These are phyloP conservation scores for Potamarius usumacintae DNA, from an alignment of 2,113 vertebrate genomes.

Conservation along the genomic window DNA sequence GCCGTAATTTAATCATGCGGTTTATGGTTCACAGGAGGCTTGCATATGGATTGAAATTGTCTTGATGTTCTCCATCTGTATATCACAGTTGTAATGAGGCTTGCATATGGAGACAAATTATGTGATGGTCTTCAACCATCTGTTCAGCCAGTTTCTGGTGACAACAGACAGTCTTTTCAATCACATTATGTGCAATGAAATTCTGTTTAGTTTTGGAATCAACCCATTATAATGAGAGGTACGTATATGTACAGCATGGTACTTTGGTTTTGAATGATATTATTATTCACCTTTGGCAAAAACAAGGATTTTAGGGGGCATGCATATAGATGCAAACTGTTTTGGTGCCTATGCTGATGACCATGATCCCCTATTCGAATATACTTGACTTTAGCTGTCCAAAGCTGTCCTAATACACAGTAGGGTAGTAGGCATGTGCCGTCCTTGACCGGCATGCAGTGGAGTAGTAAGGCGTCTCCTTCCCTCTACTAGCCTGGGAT, in stretches of 20 bases:
- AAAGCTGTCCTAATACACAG: not conserved
- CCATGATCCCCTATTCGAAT: not conserved
- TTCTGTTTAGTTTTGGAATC: not conserved
- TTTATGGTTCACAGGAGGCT: constrained; percentile 22
- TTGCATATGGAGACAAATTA: constrained; percentile 17
- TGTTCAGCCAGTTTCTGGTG: constrained; percentile 8
- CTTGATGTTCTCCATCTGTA: constrained; percentile 26
- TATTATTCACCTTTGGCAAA: not conserved
- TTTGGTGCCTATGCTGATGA: not conserved
- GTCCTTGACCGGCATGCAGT: too few species aligned
- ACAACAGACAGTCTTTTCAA: not conserved
- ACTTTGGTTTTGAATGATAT: not conserved
- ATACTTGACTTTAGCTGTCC: not conserved
- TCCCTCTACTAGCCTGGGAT: too few species aligned
- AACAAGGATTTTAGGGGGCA: not conserved
- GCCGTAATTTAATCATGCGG: not conserved
- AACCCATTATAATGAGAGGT: not conserved
- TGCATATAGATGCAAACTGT: not conserved
- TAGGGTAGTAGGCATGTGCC: too few species aligned
- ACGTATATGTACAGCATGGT: not conserved
- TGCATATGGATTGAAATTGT: constrained; percentile 3
- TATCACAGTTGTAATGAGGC: not conserved
- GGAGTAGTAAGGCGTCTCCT: too few species aligned
- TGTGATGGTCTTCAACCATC: constrained; percentile 33
- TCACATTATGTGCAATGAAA: not conserved